A percentile compares a stretch with the other conserved stretches of the same genome.
phyloP scores from a whole-genome alignment of 2,797 vertebrate genomes.

The Mormyrus proboscirostris region DNA sequence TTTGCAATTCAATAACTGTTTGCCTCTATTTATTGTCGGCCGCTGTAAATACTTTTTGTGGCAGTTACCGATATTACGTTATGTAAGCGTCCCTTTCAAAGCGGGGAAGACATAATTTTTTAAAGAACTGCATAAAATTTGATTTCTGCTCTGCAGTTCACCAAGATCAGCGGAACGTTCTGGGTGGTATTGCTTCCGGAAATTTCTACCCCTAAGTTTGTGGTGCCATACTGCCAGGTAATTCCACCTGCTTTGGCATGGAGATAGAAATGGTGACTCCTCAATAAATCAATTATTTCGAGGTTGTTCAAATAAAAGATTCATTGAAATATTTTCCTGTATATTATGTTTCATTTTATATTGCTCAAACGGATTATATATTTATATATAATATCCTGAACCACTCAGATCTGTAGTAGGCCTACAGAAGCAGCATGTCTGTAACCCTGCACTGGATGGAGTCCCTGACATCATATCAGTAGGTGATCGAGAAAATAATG shows the following conservation, averaged over 20 bases:
- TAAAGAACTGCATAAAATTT: not conserved
- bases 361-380: not conserved
- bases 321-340: not conserved
- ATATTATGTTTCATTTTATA: not conserved
- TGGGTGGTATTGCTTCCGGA: not conserved
- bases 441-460: not conserved
- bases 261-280: not conserved
- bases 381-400: not conserved
- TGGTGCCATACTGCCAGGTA: not conserved
- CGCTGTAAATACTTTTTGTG: not conserved
- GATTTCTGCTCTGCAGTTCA: not conserved
- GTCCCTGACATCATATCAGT: not conserved
- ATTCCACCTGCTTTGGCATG: not conserved
- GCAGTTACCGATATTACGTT: not conserved
- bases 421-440: not conserved
- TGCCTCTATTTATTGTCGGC: not conserved
- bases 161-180: not conserved
- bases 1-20: constrained; percentile 9
- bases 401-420: not conserved
- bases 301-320: not conserved
- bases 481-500: constrained; percentile 67
- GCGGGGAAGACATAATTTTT: not conserved
- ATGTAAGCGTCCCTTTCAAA: not conserved
- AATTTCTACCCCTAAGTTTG: not conserved
- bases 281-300: not conserved